Evolutionary conservation across 2,888 invertebrate genomes (phyloP).

Genomic region (Drosophila quasianomalipes): DNA sequence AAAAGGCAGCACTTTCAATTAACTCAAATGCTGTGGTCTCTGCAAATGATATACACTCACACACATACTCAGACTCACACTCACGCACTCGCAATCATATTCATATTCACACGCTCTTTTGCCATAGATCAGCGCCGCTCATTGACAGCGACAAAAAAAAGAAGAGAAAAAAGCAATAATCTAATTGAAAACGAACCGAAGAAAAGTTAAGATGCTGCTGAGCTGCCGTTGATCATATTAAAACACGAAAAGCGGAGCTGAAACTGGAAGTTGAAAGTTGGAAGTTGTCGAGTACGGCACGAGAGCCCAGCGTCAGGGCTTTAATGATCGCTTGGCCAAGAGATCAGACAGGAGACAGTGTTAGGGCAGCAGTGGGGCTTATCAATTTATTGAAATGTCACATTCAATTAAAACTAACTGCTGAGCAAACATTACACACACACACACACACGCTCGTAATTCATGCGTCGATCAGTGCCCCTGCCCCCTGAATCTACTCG

Average conservation of each 20-base stretch:
- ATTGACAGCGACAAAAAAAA: slow-evolving; percentile 49
- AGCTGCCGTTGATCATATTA: slow-evolving; percentile 79
- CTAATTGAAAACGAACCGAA: slow-evolving; percentile 61
- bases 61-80: not conserved
- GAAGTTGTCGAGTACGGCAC: slow-evolving; percentile 34
- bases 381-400: slow-evolving; percentile 82
- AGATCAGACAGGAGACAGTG: slow-evolving; percentile 35
- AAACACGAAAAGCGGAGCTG: slow-evolving; percentile 61
- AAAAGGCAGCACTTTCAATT: slow-evolving; percentile 64
- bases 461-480: slow-evolving; percentile 65
- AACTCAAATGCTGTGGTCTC: slow-evolving; percentile 70
- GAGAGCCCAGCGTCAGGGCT: slow-evolving; percentile 45
- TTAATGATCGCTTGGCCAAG: slow-evolving; percentile 35
- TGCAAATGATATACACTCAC: slow-evolving; percentile 56
- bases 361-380: slow-evolving; percentile 42
- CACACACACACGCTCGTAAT: slow-evolving; percentile 44
- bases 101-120: slow-evolving; percentile 79
- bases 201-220: slow-evolving; percentile 76
- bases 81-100: slow-evolving; percentile 29
- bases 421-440: slow-evolving; percentile 69
- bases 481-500: not conserved
- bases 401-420: slow-evolving; percentile 81
- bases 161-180: slow-evolving; percentile 32
- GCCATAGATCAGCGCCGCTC: slow-evolving; percentile 68
- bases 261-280: slow-evolving; percentile 38